Base-by-base conservation (phyloP, 2,797 vertebrate genomes). In the Notoglanidium macrostoma region DNA sequence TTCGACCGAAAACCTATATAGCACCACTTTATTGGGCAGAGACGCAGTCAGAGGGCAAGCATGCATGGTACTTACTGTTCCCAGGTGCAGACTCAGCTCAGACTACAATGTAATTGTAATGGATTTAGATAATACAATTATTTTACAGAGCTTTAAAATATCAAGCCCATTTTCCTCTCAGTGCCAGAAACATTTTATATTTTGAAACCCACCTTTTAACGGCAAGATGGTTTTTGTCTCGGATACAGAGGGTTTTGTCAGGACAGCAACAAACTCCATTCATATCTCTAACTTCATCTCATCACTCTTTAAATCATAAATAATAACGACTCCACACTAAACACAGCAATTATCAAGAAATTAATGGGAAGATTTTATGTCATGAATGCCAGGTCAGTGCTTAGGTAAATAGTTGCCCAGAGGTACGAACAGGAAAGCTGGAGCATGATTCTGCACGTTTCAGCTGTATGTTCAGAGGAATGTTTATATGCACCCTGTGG, bases 361-460 rank as follows among this genome's bases (percentile, higher is more conserved):
- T 81, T 74, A 87, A 54, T 82, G 77, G 55, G 88, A 76, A 63
- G 80, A 76, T 57, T 85, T 73, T 80, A 54, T 74, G 49, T 46
- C 26, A 4, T 63, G 54, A 59, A 79, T 72, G 76, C 49, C 73
- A 84, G 86, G 86, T 90, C 87, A 88, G 65, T 73, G 21, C 44
- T 83, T 70, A 87, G 72, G n/a, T 68, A 85, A 87, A 85, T 59
- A 15, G 49, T 85, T 68, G 68, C 86, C 88, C 74, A n/a, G 70
- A 80, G 86, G 87, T 73, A 57, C 85, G 72, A 88, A 68, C 70
- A 77, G 44, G 76, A 51, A 83, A 68, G 63, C 26, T 19, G 55
- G 65, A 85, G 89, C 91, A 86, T 88, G 90, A 92, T 85, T 73
- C 87, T 70, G 86, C 90, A 89, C 2, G 91, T 68, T 73, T 74